Base-by-base conservation (phyloP, 2,888 invertebrate species). In the Crocallis elinguaria region DNA sequence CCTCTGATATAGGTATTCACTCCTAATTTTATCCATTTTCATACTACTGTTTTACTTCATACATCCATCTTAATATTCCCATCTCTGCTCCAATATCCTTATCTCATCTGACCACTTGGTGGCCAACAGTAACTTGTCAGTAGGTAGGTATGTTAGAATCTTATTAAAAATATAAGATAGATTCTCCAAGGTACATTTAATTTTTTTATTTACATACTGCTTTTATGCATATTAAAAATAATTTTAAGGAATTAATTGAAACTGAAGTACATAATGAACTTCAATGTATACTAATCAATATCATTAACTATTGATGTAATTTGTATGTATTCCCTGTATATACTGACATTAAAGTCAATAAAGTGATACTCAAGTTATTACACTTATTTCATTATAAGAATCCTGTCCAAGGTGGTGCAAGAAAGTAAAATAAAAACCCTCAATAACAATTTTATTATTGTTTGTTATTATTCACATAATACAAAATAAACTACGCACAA, bases 401-500 rank as follows among this genome's bases (percentile, higher is more conserved):
- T 4, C n/a, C 29, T 9, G 11, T n/a, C 9, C 9, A 25, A 14
- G 19, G 30, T 23, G 25, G 41, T 19, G 12, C 33, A 27, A 50
- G 43, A 6, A 33, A 66, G 38, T 64, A 57, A 78, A 76, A 77
- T 66, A 71, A 72, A 81, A 74, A 67, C 73, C 69, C 82, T 86
- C 79, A 82, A 88, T 93, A 93, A 93, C 93, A 93, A 93, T 92
- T 92, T 92, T 89, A 91, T 93, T 93, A 93, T 93, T 93, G 93
- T 93, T 93, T 83, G 92, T 92, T 92, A 93, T 88, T 92, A 93
- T 93, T 93, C 93, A 93, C 93, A 93, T 92, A 92, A 93, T 93
- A 93, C 93, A 93, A 93, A 93, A 93, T 93, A 93, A 93, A 93
- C 92, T 93, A 93, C 93, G 92, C 93, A 93, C 93, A 93, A 92